Base-by-base conservation (phyloP, 2,797 vertebrate species). In the Oryzias sinensis region DNA sequence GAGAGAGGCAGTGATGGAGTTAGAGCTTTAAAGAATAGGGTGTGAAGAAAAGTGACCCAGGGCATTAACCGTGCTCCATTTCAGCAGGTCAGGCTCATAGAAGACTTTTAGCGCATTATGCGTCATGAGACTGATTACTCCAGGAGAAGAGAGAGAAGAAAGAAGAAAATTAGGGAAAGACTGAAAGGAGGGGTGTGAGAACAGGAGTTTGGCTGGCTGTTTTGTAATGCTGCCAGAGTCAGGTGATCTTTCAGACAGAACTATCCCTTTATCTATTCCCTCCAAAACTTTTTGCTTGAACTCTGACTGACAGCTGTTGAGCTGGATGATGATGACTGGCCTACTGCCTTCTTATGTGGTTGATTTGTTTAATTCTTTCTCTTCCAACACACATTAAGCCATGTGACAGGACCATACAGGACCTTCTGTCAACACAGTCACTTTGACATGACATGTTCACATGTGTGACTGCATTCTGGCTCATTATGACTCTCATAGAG, bases 61-160 rank as follows among this genome's bases (percentile, higher is more conserved):
- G 79, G 76, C 82, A 89, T 90, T 88, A 88, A 62, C 77, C 76
- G 88, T 79, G 84, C 77, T 90, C 82, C 80, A 87, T 88, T 89
- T 90, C 85, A 87, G 80, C 80, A 82, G 72, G 75, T 82, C 82
- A 77, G 75, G 69, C 74, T 86, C 82, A 90, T 84, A 84, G 82
- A 80, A 80, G 83, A 76, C 80, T 85, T 88, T 86, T 82, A 82
- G 82, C 76, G 83, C 82, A 87, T 87, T 91, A 88, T 58, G 88
- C 80, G 81, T 89, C 89, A 91, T 90, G 89, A 89, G 89, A 91
- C 89, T 89, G 83, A 89, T 90, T 90, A 89, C 87, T 84, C 67
- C 59, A 74, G 54, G 80, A 83, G 61, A 54, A 54, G 64, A 85
- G 62, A 64, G 59, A 83, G 75, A 84, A 79, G 76, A 86, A 76